phyloP scores from a whole-genome alignment of 2,797 vertebrate species.

The Brotula barbata region DNA sequence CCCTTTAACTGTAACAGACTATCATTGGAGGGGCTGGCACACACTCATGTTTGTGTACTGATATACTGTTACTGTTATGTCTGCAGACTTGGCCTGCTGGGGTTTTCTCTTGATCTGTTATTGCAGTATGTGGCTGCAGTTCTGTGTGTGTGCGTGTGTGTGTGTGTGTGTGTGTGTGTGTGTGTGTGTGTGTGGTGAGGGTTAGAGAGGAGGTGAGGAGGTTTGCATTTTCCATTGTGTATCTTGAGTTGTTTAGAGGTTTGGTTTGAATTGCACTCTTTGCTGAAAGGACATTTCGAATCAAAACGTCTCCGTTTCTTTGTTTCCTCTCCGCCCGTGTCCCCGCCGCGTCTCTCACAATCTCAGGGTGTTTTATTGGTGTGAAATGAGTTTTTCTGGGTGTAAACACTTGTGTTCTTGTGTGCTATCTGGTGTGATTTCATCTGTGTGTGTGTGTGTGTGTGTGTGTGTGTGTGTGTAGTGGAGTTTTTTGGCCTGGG shows the following conservation, averaged over 20 bases:
- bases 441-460: slow-evolving; percentile 7
- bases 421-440: not conserved
- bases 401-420: slow-evolving; percentile 2
- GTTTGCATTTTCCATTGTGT: not conserved
- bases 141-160: not conserved
- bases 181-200: not conserved
- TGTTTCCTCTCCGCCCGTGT: not conserved
- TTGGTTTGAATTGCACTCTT: slow-evolving; percentile 19
- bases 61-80: slow-evolving; percentile 44
- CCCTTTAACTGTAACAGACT: slow-evolving; percentile 3
- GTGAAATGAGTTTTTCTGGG: slow-evolving; percentile 56
- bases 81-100: slow-evolving; percentile 27
- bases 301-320: slow-evolving; percentile 16
- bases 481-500: slow-evolving; percentile 17
- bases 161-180: not conserved
- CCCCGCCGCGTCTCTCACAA: slow-evolving; percentile 42
- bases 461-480: slow-evolving; percentile 9
- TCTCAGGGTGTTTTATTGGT: slow-evolving; percentile 66
- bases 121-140: slow-evolving; percentile 13
- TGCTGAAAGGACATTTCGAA: slow-evolving; percentile 23
- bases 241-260: not conserved
- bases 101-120: slow-evolving; percentile 15
- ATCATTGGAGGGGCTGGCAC: not conserved
- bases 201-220: too few species aligned
- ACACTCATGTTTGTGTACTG: slow-evolving; percentile 30